Evolutionary conservation across 92 coral and sea anemone species (phyloP), one percentile per base, ranked within the genome.

Genomic region (Montipora capitata): DNA sequence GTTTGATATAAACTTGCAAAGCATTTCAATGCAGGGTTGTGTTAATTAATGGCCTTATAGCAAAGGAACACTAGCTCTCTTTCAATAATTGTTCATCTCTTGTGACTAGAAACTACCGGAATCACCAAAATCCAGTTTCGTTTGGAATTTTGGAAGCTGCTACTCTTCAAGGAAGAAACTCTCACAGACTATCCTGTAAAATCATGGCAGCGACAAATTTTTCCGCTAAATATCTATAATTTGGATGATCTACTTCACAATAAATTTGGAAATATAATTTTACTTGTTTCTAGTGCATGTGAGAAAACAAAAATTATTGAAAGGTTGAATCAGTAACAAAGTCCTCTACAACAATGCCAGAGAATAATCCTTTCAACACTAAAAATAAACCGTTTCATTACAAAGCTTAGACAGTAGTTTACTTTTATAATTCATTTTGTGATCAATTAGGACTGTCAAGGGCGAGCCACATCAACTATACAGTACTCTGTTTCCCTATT

Each of bases 71-170:
- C 15, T 20, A 42, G 72, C n/a, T 43, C 40, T 38, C 0, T 81
- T 82, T 72, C 58, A 40, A 72, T 27, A 65, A 14, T 72, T 83
- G 87, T 27, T 72, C 72, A 41, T 44, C 58, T 63, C 15, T 68
- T 52, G 2, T 15, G 27, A 59, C 43, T 61, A 58, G 59, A 83
- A 72, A 71, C 45, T 20, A 20, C 35, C 35, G 35, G 40, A 6
- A 39, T n/a, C 9, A 40, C 11, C 10, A 71, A 56, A 41, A 7
- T 39, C 40, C 4, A 66, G 48, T 35, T 3, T 5, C 41, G 10
- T 38, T 56, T 7, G 17, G 12, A 2, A 20, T 17, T 27, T 75
- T 63, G 44, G 35, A 27, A 27, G 35, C 35, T 27, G 35, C 35
- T 27, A 27, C 35, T 27, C 35, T 27, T 27, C 35, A 27, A 27